Conservation (phyloP, 2,888 invertebrate species). For the Gryllus longicercus region DNA sequence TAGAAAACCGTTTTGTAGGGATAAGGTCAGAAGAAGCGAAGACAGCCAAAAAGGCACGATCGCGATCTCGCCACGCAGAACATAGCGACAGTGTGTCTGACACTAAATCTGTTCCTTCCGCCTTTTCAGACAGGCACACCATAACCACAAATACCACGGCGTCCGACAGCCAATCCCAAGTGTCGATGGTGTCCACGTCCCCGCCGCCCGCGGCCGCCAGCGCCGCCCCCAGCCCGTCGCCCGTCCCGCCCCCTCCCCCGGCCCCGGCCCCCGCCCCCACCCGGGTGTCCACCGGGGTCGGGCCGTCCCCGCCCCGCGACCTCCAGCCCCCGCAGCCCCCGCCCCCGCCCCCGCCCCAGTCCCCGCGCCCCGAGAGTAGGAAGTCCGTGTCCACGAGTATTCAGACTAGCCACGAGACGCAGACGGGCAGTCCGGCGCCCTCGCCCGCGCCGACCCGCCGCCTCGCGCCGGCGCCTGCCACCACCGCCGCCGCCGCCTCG, state of each 20-base stretch:
- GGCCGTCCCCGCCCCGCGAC: constrained; percentile 58
- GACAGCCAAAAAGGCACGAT: constrained; percentile 29
- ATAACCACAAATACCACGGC: constrained; percentile 21
- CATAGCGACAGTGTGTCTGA: constrained; percentile 35
- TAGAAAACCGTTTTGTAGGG: constrained; percentile 35
- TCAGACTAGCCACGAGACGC: constrained; percentile 19
- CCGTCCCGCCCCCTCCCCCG: background rate
- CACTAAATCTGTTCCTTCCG: constrained; percentile 34
- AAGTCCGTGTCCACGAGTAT: constrained; percentile 18
- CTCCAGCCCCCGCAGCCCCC: background rate
- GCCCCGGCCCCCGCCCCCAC: background rate
- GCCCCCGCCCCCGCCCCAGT: background rate
- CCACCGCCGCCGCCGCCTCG: background rate
- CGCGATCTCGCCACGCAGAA: constrained; percentile 30
- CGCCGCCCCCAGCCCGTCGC: constrained; percentile 23
- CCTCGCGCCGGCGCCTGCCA: background rate
- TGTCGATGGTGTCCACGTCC: constrained; percentile 31
- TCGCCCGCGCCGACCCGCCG: background rate
- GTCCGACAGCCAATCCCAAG: constrained; percentile 34
- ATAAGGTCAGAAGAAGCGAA: constrained; percentile 31
- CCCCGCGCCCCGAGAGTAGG: background rate
- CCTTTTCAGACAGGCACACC: constrained; percentile 31
- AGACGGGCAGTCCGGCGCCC: background rate
- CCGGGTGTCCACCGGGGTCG: constrained; percentile 60
- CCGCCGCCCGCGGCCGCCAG: constrained; percentile 26